Evolutionary conservation across 1,140 invertebrate species (phyloP), one percentile per base, ranked within the genome.

Genomic region (Argopecten irradians): DNA sequence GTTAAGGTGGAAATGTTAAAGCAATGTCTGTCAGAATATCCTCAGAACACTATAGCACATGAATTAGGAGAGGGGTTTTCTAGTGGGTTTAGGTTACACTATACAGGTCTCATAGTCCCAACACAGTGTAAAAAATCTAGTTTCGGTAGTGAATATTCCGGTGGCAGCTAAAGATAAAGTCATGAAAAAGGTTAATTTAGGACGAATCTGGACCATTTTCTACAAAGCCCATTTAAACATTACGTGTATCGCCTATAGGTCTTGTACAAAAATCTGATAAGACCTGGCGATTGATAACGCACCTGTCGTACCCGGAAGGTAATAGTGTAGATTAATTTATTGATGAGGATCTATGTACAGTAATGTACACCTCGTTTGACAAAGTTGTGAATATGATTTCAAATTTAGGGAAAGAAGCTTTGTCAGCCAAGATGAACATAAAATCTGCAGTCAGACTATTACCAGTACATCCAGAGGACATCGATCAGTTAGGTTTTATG

Each of bases 311-410:
- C 36, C 36, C 89, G 71, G 33, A 82, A 82, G 83, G 71, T 11
- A 22, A 36, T 1, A 85, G 86, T n/a, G n/a, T 88, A 32, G 86
- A 88, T 43, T 71, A 88, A 35, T 83, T 41, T 88, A 88, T 88
- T 19, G 71, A 46, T 35, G 36, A 39, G 36, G 5, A 5, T 39
- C 13, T 39, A 39, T 39, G 36, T 39, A 39, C 36, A 39, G 36
- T 39, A 13, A 39, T 8, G 5, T 39, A 39, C 36, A 39, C 36
- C 5, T 39, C 36, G 13, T 39, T 39, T 39, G 36, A 39, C 13
- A 13, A 39, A 39, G 36, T 39, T 5, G 5, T 39, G 13, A 13
- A 39, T 39, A 39, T 39, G 36, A 39, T 39, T 39, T 39, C 36
- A 39, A 39, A 39, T 39, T 13, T 39, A 8, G 36, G 36, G 5